Percentiles rank a stretch among this genome's conserved stretches.
Evolutionary conservation across 2,113 vertebrate species (phyloP).

Genomic region (Strigops habroptila): DNA sequence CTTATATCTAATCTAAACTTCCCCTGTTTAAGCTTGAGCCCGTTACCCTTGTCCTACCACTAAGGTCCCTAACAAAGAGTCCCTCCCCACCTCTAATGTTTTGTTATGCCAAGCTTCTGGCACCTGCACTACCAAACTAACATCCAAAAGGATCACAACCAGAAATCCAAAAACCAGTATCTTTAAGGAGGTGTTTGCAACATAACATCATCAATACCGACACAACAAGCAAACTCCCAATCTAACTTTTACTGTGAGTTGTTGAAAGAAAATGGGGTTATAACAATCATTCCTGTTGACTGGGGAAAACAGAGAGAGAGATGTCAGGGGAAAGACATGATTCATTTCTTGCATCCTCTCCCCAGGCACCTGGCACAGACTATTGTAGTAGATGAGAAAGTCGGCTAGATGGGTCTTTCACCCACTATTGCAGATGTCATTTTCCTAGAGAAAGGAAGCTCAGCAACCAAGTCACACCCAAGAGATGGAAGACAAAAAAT

Average conservation of each 20-base stretch:
- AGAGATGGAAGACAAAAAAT: background rate
- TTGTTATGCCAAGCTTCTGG: background rate
- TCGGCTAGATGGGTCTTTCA: background rate
- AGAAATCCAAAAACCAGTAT: background rate
- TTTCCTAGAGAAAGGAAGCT: background rate
- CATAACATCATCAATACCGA: background rate
- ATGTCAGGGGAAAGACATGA: background rate
- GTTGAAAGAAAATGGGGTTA: background rate
- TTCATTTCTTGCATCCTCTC: background rate
- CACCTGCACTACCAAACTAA: background rate
- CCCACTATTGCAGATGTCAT: accelerated
- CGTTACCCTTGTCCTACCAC: no score
- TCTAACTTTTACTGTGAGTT: accelerated
- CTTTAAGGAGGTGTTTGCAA: background rate
- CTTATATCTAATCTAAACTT: no score
- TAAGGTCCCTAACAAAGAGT: no score
- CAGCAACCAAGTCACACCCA: background rate
- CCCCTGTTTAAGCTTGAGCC: no score
- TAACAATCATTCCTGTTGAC: background rate
- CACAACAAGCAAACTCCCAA: background rate
- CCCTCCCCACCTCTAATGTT: no score
- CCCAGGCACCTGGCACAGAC: background rate
- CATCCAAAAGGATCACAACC: background rate
- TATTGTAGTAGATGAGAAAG: background rate
- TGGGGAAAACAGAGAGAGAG: background rate